Evolutionary conservation across 2,113 vertebrate genomes (phyloP).

Genomic region (Cnemophilus loriae): DNA sequence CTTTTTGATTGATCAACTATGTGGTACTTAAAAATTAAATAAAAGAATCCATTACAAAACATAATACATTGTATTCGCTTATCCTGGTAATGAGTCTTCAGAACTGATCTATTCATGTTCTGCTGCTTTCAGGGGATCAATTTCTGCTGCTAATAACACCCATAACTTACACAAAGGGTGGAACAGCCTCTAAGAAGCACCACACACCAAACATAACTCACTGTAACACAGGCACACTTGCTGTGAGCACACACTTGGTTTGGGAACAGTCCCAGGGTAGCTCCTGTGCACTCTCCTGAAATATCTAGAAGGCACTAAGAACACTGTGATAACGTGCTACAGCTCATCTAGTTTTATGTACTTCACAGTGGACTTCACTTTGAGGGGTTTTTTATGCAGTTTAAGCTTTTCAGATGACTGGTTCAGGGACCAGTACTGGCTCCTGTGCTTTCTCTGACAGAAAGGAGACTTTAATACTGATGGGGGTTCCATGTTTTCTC

Average conservation of each 20-base stretch:
- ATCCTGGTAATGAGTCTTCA: background rate
- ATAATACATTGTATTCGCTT: background rate
- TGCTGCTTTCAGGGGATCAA: background rate
- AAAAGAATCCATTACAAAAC: background rate
- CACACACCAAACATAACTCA: background rate
- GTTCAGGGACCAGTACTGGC: background rate
- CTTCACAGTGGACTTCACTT: background rate
- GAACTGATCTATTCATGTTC: background rate
- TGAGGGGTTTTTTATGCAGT: background rate
- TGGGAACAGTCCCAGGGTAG: background rate
- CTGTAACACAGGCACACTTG: fast-evolving
- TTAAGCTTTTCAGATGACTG: background rate
- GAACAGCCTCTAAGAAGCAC: background rate
- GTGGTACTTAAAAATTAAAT: background rate
- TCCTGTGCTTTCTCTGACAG: background rate
- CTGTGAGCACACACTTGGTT: background rate
- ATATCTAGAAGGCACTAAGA: background rate
- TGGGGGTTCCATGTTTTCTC: background rate
- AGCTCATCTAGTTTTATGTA: background rate
- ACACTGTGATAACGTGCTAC: background rate
- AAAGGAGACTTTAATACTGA: background rate
- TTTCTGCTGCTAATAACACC: background rate
- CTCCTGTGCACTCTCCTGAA: background rate
- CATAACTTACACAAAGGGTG: background rate
- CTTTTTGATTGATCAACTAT: slow-evolving; percentile 7